Evolutionary conservation across 2,113 vertebrate genomes (phyloP), one percentile per base, ranked within the genome.

Genomic region (Rhinopithecus roxellana): DNA sequence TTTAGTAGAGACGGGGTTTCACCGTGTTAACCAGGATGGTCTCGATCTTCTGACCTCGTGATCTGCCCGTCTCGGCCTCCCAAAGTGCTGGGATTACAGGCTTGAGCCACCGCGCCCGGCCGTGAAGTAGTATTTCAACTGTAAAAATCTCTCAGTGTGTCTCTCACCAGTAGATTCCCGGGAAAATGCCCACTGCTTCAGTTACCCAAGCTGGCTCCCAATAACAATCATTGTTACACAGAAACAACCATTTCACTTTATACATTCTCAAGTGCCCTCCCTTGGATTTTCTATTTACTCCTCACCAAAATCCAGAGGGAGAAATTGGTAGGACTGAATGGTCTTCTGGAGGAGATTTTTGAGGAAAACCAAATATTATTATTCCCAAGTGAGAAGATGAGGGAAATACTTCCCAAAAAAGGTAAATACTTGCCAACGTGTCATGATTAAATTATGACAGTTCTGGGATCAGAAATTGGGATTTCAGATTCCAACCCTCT

Each of bases 321-420:
- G 27, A 55, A 38, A 38, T 75, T 57, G 35, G 27, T 38, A 96
- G 40, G 27, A 67, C 30, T 59, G 16, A 8, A 64, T 52, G 13
- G 35, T 8, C 23, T 78, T 93, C 32, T 50, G 52, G 25, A 83
- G 61, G 81, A 77, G 43, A 30, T 30, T 72, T 97, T 91, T 93
- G 45, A 93, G 61, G 61, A 77, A 94, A 55, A 97, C 25, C 6
- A 84, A 92, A 72, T 90, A 74, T 75, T 75, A 83, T 74, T 45
- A 59, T 93, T 79, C 12, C 3, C 50, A 90, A 89, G 8, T 61
- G 70, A 94, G 80, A 92, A 92, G 50, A 81, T 55, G 43, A 75
- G 23, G 27, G 55, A n/a, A 50, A 25, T 43, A 38, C 59, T 43
- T 23, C 72, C 3, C 6, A 82, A 13, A 83, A 94, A 93, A 81